Evolutionary conservation across 2,113 vertebrate species (phyloP), one percentile per base, ranked within the genome.

Genomic region (Raja brachyura): DNA sequence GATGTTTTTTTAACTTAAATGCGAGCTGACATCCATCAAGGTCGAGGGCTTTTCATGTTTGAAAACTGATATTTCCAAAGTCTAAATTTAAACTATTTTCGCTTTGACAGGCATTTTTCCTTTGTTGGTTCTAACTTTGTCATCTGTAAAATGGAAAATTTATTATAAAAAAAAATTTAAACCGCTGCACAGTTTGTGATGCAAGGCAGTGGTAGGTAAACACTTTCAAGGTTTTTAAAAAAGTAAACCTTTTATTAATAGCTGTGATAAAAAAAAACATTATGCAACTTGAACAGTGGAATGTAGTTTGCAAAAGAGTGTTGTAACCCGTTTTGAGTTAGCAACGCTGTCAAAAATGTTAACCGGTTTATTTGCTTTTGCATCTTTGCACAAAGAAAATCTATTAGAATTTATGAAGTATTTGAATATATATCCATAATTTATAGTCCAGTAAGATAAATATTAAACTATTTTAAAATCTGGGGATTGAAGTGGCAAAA

Each of bases 381-480:
- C 68, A 79, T 11, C 25, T 16, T 86, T 61, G 61, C 5, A 70
- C 48, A 48, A 70, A 48, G 33, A 9, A 92, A 70, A 73, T 48
- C 31, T 92, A 63, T 70, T 48, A 68, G 4, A 73, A 73, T 73
- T 92, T 92, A 86, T 86, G 83, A 66, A 92, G 25, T 92, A 73
- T 48, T 92, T 92, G 14, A 48, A 48, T 14, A 61, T 48, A 90
- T 70, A 70, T 63, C 8, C n/a, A 33, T 68, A 90, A 73, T 48
- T 73, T 70, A 0, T 70, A 92, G 48, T 92, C 48, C 22, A 92
- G 20, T 74, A 4, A 68, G 9, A 39, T 28, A 7, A 92, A 59
- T 25, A 13, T 25, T 9, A 68, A 39, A 48, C 31, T 54, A 28
- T 92, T 54, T 70, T 70, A 48, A 39, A 22, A 31, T 66, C 14